These are phyloP conservation scores for Siniperca chuatsi DNA, from an alignment of 2,113 vertebrate species.

Conservation along the genomic window DNA sequence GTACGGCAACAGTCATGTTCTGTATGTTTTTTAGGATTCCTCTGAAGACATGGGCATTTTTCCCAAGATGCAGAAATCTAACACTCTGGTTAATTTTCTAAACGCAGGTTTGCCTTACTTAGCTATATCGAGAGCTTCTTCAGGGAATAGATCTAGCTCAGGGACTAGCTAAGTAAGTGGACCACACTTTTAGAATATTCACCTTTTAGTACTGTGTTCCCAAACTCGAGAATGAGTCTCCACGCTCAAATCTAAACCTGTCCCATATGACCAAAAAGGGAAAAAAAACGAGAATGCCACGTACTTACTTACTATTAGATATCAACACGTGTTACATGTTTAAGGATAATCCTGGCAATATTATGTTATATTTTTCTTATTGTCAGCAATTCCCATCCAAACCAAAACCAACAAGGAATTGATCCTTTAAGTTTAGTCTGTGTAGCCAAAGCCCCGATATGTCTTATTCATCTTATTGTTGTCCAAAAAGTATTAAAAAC, in stretches of 20 bases:
- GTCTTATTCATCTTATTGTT: not conserved
- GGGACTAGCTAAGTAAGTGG: no score
- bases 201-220: not conserved
- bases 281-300: no score
- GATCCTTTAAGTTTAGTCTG: not conserved
- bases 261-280: not conserved
- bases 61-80: not conserved
- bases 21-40: not conserved
- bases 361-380: not conserved
- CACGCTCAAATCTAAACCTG: not conserved
- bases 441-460: not conserved
- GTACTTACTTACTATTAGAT: not conserved
- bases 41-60: not conserved
- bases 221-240: not conserved
- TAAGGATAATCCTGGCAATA: not conserved
- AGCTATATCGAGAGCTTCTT: not conserved
- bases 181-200: not conserved
- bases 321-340: no score
- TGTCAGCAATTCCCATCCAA: not conserved
- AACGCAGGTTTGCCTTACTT: not conserved
- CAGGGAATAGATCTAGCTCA: no score
- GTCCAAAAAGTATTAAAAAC: not conserved
- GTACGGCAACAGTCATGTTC: slow-evolving; percentile 66
- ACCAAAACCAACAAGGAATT: not conserved
- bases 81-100: not conserved